Evolutionary conservation across 1,140 invertebrate genomes (phyloP), one percentile per base, ranked within the genome.

Genomic region (Cydia pomonella): DNA sequence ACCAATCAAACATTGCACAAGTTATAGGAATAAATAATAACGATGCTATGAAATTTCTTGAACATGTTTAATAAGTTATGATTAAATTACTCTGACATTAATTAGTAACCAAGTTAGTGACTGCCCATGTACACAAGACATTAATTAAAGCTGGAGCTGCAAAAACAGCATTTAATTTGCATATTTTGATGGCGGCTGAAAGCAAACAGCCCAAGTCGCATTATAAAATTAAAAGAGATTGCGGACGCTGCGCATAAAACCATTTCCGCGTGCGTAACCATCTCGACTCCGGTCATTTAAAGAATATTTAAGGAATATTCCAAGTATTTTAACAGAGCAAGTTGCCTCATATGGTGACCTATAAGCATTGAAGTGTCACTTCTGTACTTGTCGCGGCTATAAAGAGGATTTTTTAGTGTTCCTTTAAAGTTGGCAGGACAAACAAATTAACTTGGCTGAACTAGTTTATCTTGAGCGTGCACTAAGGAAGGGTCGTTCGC

Each of bases 131-230:
- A 18, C 6, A 18, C 50, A 18, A 59, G 16, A 69, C 29, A 18
- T 69, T 41, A 69, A 33, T 64, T 69, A 69, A 69, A 38, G 18
- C 64, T 38, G 29, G 3, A 29, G 25, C 27, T 63, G 25, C 25
- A 63, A 63, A 23, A 64, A 64, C 53, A 59, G 84, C 86, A 83
- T 87, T 81, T 87, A 84, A 90, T 91, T 91, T 86, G 83, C 88
- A 89, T 90, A 86, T 74, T 63, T 82, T 82, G 82, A 86, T 91
- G 84, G 21, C 82, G 84, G 87, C 88, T 85, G 82, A 76, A 79
- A 84, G 83, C 79, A 82, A 90, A 82, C 83, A 78, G 82, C 76
- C 74, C 81, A 86, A 86, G 84, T 83, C 72, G 82, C 81, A 80
- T 73, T 80, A 77, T 79, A 79, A 84, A 82, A 82, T 83, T 82